phyloP scores from a whole-genome alignment of 2,888 invertebrate genomes.

The Spodoptera picta region DNA sequence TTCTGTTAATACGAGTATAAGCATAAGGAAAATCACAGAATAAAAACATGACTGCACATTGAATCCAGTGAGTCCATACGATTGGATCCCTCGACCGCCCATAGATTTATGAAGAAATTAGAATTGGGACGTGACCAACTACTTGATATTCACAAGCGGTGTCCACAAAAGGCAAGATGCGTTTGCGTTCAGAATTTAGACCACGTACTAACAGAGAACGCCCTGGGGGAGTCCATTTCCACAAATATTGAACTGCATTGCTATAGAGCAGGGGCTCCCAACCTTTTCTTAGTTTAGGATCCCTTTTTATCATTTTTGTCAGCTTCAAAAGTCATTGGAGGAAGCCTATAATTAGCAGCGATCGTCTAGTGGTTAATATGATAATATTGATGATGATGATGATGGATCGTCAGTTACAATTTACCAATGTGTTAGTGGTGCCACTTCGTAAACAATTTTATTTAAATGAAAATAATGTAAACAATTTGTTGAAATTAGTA shows the following conservation, averaged over 20 bases:
- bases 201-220: constrained; percentile 74
- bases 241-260: constrained; percentile 78
- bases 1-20: background rate
- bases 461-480: no score
- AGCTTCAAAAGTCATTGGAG: no score
- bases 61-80: constrained; percentile 53
- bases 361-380: no score
- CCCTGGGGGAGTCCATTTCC: constrained; percentile 73
- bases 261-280: constrained; percentile 49
- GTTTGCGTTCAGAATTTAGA: constrained; percentile 69
- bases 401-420: no score
- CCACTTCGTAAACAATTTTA: no score
- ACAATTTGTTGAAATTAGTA: no score
- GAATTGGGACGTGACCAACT: constrained; percentile 67
- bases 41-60: constrained; percentile 51
- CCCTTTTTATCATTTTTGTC: no score
- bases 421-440: no score
- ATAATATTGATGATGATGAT: no score
- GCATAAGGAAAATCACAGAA: constrained; percentile 26
- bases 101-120: constrained; percentile 76
- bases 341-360: no score
- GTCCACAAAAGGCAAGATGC: constrained; percentile 66
- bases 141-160: constrained; percentile 67
- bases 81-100: constrained; percentile 54
- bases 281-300: no score